Evolutionary conservation across 2,888 invertebrate genomes (phyloP).

Genomic region (Patella depressa): DNA sequence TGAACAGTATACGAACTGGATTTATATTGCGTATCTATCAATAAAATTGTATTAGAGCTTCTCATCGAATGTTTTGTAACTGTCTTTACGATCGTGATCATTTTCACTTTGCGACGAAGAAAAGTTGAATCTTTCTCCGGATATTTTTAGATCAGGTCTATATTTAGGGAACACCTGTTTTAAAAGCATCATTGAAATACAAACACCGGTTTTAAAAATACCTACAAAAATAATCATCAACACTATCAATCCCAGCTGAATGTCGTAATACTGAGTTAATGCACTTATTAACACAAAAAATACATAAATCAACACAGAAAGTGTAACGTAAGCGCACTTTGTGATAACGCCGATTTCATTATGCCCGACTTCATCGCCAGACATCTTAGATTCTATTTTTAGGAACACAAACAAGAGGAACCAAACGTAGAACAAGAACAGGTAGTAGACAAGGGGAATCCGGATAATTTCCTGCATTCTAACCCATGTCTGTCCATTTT

Average conservation of each 20-base stretch:
- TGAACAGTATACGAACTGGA: too few species aligned
- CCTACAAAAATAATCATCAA: conserved; percentile 14
- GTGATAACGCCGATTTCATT: too few species aligned
- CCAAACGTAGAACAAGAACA: conserved; percentile 15
- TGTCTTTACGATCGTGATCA: too few species aligned
- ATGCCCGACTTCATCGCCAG: background rate
- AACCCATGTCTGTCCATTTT: conserved; percentile 31
- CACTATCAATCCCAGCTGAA: background rate
- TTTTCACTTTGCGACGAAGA: too few species aligned
- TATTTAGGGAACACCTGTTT: background rate
- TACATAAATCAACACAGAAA: background rate
- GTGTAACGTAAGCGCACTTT: background rate
- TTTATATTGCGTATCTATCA: too few species aligned
- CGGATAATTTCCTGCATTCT: conserved; percentile 37
- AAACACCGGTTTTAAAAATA: conserved; percentile 13
- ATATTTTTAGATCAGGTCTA: too few species aligned
- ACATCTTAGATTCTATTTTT: conserved; percentile 10
- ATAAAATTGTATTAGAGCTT: too few species aligned
- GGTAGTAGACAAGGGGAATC: conserved; percentile 34
- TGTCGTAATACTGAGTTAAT: background rate
- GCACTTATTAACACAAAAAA: conserved; percentile 12
- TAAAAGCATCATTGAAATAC: background rate
- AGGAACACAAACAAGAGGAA: conserved; percentile 15
- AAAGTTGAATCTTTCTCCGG: too few species aligned
- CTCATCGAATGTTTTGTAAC: too few species aligned